phyloP scores from a whole-genome alignment of 2,888 invertebrate genomes.

The Nipponacmea schrenckii region DNA sequence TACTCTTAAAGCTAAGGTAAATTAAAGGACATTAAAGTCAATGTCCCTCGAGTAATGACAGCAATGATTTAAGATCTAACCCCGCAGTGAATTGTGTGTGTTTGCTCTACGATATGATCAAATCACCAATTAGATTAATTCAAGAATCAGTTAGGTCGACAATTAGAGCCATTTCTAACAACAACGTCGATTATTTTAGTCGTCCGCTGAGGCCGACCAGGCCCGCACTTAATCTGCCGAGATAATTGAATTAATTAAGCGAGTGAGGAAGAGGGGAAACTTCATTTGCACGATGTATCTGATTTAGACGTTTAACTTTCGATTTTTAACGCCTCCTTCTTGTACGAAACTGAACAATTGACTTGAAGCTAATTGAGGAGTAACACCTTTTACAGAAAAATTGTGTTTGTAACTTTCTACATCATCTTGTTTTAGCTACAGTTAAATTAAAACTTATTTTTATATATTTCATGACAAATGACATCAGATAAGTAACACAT shows the following conservation, averaged over 20 bases:
- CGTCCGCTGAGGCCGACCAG: background rate
- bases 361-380: no score
- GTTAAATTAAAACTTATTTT: no score
- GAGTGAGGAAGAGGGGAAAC: background rate
- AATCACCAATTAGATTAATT: slow-evolving; percentile 6
- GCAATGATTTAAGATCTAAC: slow-evolving; percentile 1
- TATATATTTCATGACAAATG: no score
- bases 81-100: background rate
- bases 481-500: no score
- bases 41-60: background rate
- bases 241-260: slow-evolving; percentile 5
- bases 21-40: no score
- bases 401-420: no score
- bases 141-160: background rate
- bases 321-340: background rate
- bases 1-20: no score
- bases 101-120: slow-evolving; percentile 6
- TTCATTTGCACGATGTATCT: background rate
- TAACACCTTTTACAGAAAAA: no score
- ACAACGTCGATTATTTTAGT: background rate
- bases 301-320: slow-evolving; percentile 4
- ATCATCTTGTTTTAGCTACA: no score
- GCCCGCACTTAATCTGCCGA: background rate
- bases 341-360: no score
- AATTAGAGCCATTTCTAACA: slow-evolving; percentile 6